These are phyloP conservation scores for Clunio marinus DNA, from an alignment of 2,888 invertebrate genomes.

Conservation along the genomic window DNA sequence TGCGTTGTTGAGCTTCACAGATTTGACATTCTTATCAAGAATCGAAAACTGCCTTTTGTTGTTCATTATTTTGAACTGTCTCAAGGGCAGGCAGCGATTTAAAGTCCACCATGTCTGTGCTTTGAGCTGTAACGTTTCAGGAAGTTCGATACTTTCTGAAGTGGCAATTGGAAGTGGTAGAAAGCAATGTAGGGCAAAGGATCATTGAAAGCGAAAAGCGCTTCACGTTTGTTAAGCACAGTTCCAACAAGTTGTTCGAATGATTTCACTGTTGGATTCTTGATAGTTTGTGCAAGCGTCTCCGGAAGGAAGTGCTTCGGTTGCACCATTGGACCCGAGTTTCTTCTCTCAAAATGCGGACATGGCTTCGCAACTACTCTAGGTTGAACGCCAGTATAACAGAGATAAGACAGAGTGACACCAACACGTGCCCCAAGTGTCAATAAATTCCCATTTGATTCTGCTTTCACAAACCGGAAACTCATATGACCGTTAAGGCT, in stretches of 20 bases:
- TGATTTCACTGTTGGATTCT: slow-evolving; percentile 52
- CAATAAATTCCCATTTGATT: slow-evolving; percentile 57
- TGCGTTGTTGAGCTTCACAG: slow-evolving; percentile 12
- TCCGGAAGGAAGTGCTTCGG: slow-evolving; percentile 60
- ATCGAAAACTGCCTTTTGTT: not conserved
- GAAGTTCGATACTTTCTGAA: slow-evolving; percentile 57
- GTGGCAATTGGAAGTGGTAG: slow-evolving; percentile 73
- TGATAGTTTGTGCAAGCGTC: slow-evolving; percentile 53
- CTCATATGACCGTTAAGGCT: slow-evolving; percentile 74
- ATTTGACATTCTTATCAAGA: not conserved
- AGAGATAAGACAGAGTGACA: slow-evolving; percentile 74
- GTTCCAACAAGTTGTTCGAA: slow-evolving; percentile 62
- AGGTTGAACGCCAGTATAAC: slow-evolving; percentile 66
- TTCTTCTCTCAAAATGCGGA: slow-evolving; percentile 57
- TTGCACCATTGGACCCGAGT: slow-evolving; percentile 54
- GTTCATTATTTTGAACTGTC: not conserved
- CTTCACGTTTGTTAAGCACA: slow-evolving; percentile 72
- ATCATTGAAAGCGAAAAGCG: slow-evolving; percentile 78
- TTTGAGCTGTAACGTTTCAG: slow-evolving; percentile 46
- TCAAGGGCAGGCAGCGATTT: not conserved
- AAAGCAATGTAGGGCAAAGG: slow-evolving; percentile 82
- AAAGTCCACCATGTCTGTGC: slow-evolving; percentile 13
- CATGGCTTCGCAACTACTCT: slow-evolving; percentile 62
- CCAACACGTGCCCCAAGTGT: slow-evolving; percentile 71
- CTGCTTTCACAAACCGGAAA: slow-evolving; percentile 67